Percentiles rank a stretch among this genome's conserved stretches.
These are phyloP conservation scores for Drosophila melanica DNA, from an alignment of 1,140 invertebrate genomes.

Conservation along the genomic window DNA sequence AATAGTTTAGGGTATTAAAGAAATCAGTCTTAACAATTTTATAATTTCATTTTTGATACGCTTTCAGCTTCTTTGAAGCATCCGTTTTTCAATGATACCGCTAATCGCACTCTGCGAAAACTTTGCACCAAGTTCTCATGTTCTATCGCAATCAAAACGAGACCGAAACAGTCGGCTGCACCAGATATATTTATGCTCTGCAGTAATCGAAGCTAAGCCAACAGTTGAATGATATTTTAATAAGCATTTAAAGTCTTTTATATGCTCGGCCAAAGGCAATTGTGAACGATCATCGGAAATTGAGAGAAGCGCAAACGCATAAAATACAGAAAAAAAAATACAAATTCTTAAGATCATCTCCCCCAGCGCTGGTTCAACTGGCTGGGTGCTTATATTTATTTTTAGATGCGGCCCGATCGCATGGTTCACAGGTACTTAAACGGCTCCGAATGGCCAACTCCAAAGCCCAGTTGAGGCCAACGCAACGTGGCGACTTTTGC, in stretches of 20 bases:
- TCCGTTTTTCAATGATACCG: constrained; percentile 9
- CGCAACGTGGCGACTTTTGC: constrained; percentile 59
- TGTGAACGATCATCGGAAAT: constrained; percentile 56
- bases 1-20: not conserved
- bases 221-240: constrained; percentile 14
- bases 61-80: constrained; percentile 10
- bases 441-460: not conserved
- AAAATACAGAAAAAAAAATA: no score
- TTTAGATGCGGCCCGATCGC: constrained; percentile 55
- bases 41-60: not conserved
- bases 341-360: constrained; percentile 48
- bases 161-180: not conserved
- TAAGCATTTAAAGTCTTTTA: constrained; percentile 10
- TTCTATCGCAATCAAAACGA: not conserved
- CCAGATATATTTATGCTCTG: constrained; percentile 1
- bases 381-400: constrained; percentile 47
- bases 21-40: not conserved
- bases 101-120: constrained; percentile 7
- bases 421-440: constrained; percentile 68
- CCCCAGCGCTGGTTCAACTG: constrained; percentile 44
- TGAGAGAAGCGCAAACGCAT: constrained; percentile 27
- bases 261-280: not conserved
- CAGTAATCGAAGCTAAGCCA: not conserved
- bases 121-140: not conserved
- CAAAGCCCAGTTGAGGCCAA: not conserved